Base-by-base conservation (phyloP, 1,140 invertebrate genomes). In the Drosophila funebris region DNA sequence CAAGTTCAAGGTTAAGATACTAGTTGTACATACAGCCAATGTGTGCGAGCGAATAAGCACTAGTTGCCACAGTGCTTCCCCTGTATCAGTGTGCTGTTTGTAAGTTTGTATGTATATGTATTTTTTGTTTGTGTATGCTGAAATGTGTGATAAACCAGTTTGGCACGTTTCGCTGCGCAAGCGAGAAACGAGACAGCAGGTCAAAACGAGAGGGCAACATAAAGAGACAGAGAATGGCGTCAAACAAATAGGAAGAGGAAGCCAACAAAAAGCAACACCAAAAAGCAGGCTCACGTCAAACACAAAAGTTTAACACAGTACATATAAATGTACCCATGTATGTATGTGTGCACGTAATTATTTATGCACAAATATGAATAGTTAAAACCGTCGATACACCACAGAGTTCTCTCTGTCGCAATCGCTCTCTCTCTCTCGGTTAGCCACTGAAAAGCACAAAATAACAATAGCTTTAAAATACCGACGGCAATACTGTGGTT, bases 1-100 rank as follows among this genome's bases (percentile, higher is more conserved):
- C 88, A 90, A 90, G 88, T 90, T 90, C 88, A 90, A 90, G 88
- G 88, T 90, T 90, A 90, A 90, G 88, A 90, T 90, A 88, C 88
- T 83, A 90, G 88, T 88, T 88, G 83, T 87, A 53, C 61, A 77
- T 74, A 60, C 57, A 52, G 11, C n/a, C 43, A 39, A 53, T 39
- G 22, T 54, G 75, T 24, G 68, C 57, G 73, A 75, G 52, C 39
- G 68, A 75, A 74, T 66, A 48, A 54, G 68, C 73, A 66, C 43
- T 64, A 68, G 73, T 31, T 75, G 62, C 27, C 72, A 61, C 33
- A 44, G 76, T 60, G 56, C 37, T 56, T 56, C 16, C 37, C 27
- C 73, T 53, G 18, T 53, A 37, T 53, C 3, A 36, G 14, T 74
- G 70, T 69, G 61, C 63, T 78, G 54, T 33, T 18, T 29, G 13